Conservation (phyloP, 2,113 vertebrate genomes). For the Acinonyx jubatus region DNA sequence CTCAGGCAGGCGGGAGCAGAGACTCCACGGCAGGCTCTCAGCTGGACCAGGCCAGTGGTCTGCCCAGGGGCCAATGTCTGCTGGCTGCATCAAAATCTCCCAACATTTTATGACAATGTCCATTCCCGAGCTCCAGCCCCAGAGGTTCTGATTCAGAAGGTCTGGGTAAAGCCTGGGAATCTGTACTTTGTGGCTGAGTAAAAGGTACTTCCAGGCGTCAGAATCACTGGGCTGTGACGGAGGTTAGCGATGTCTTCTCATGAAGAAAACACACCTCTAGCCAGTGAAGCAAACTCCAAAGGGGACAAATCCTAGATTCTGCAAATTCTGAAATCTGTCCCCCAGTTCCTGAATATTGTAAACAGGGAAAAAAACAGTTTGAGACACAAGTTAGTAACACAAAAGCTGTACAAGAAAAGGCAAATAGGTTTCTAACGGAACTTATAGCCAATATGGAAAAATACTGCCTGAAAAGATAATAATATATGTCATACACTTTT, state of each 20-base stretch:
- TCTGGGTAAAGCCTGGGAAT: background rate
- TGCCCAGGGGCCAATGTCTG: background rate
- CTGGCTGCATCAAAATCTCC: background rate
- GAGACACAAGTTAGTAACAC: background rate
- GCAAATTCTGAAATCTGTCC: background rate
- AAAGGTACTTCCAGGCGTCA: background rate
- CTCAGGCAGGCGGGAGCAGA: background rate
- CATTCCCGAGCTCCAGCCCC: background rate
- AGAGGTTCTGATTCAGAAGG: background rate
- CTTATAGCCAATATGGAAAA: background rate
- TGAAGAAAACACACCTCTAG: background rate
- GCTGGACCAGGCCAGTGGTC: background rate
- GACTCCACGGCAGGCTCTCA: background rate
- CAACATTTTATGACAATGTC: background rate
- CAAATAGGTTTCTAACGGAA: background rate
- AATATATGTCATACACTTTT: background rate
- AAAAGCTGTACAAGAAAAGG: background rate
- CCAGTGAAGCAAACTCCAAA: background rate
- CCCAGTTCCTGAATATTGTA: background rate
- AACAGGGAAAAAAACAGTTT: background rate
- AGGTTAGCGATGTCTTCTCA: background rate
- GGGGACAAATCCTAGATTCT: background rate
- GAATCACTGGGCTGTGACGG: background rate
- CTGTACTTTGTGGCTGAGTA: background rate
- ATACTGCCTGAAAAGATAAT: background rate